Percentiles rank a stretch among this genome's conserved stretches.
phyloP scores from a whole-genome alignment of 2,797 vertebrate genomes.

The Oreochromis mossambicus region DNA sequence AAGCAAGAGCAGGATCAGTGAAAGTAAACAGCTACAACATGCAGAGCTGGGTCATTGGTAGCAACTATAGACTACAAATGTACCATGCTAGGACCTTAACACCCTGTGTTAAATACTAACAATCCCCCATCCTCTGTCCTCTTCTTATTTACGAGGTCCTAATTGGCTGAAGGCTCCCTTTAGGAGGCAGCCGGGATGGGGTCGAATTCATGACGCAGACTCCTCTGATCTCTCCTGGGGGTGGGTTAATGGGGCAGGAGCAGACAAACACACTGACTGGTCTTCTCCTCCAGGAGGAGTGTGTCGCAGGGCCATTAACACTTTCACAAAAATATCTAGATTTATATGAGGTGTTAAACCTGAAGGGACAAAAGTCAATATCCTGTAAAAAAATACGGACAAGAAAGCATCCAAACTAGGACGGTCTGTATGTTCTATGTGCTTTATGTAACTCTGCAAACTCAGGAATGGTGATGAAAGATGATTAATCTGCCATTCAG shows the following conservation, averaged over 20 bases:
- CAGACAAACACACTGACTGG: slow-evolving; percentile 27
- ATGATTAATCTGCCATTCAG: not conserved
- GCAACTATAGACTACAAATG: not conserved
- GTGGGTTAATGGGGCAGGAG: slow-evolving; percentile 40
- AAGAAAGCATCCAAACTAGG: not conserved
- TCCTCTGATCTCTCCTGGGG: slow-evolving; percentile 68
- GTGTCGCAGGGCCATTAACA: slow-evolving; percentile 37
- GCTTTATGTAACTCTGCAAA: not conserved
- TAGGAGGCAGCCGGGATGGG: slow-evolving; percentile 34
- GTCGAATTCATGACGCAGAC: slow-evolving; percentile 23
- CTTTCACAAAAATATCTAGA: not conserved
- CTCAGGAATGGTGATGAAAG: not conserved
- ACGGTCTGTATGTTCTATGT: not conserved
- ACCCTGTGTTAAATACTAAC: not conserved
- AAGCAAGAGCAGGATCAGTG: not conserved
- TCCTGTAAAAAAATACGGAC: not conserved
- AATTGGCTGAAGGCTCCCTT: slow-evolving; percentile 40
- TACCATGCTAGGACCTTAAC: not conserved
- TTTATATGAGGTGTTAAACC: slow-evolving; percentile 45
- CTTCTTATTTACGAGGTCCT: slow-evolving; percentile 42
- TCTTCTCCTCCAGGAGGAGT: slow-evolving; percentile 6
- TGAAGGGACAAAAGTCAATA: not conserved
- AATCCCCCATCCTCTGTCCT: not conserved
- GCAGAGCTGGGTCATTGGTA: not conserved
- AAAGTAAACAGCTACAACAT: not conserved